Evolutionary conservation across 2,888 invertebrate genomes (phyloP).

Genomic region (Diplolepis rosae): DNA sequence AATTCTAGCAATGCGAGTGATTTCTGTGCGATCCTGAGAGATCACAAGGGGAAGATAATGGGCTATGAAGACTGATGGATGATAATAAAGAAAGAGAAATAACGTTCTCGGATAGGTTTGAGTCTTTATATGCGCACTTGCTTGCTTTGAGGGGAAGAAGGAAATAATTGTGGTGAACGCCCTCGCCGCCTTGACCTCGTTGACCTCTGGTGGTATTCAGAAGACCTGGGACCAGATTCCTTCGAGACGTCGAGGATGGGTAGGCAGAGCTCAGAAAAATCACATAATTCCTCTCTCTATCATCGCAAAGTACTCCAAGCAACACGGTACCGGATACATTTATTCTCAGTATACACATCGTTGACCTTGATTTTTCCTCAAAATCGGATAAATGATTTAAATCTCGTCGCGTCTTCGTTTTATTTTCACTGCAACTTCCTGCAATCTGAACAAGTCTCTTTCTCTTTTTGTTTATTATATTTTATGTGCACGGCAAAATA

Average conservation of each 20-base stretch:
- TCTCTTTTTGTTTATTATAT: background rate
- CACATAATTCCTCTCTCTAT: slow-evolving; percentile 17
- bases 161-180: slow-evolving; percentile 62
- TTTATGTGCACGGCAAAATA: background rate
- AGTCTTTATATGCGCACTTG: background rate
- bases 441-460: background rate
- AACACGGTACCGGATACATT: slow-evolving; percentile 3
- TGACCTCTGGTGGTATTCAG: slow-evolving; percentile 56
- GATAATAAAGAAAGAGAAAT: slow-evolving; percentile 13
- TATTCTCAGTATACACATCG: slow-evolving; percentile 2
- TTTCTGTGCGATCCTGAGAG: background rate
- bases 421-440: background rate
- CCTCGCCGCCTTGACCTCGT: slow-evolving; percentile 62
- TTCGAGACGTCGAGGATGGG: slow-evolving; percentile 38
- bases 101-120: background rate
- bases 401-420: slow-evolving; percentile 6
- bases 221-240: slow-evolving; percentile 59
- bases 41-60: background rate
- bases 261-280: background rate
- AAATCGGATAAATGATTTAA: slow-evolving; percentile 33
- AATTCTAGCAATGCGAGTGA: background rate
- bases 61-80: slow-evolving; percentile 13
- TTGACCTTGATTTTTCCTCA: slow-evolving; percentile 24
- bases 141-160: slow-evolving; percentile 39
- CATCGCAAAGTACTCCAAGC: background rate